A percentile compares a stretch with the other conserved stretches of the same genome.
Conservation (phyloP, 2,888 invertebrate genomes). For the Gymnoscelis rufifasciata region DNA sequence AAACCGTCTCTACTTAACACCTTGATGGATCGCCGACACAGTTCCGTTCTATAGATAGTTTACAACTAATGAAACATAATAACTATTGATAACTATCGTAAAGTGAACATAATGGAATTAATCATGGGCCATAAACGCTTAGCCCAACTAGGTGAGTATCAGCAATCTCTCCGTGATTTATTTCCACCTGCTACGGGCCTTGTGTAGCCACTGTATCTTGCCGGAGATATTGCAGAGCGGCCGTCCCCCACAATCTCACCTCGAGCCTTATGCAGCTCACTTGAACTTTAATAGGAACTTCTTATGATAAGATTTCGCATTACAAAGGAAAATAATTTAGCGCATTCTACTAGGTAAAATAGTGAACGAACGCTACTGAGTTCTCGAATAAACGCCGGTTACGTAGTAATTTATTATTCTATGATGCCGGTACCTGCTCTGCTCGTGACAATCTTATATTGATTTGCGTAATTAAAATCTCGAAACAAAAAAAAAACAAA, state of each 20-base stretch:
- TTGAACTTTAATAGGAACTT: constrained; percentile 19
- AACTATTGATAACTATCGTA: constrained; percentile 73
- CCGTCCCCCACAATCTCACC: constrained; percentile 12
- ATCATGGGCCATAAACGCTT: constrained; percentile 63
- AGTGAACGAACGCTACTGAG: too few relatives aligned
- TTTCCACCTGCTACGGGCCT: constrained; percentile 60
- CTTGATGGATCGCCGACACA: constrained; percentile 64
- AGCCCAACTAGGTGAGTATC: constrained; percentile 49
- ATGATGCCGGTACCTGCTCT: background rate
- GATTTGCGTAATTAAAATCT: constrained; percentile 38
- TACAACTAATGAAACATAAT: constrained; percentile 78
- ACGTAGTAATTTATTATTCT: too few relatives aligned
- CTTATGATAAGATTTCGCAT: constrained; percentile 13
- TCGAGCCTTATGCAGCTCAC: constrained; percentile 12
- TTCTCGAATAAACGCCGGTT: too few relatives aligned
- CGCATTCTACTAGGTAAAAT: too few relatives aligned
- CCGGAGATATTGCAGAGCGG: constrained; percentile 18
- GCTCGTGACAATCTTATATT: constrained; percentile 17
- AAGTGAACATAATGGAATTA: constrained; percentile 70
- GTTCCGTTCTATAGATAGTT: constrained; percentile 67
- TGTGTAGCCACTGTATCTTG: constrained; percentile 35
- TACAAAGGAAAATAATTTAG: background rate
- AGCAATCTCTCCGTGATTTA: constrained; percentile 63
- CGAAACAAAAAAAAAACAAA: constrained; percentile 40
- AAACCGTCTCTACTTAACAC: constrained; percentile 71